Evolutionary conservation across 1,140 invertebrate species (phyloP).

Genomic region (Diploscapter pachys): DNA sequence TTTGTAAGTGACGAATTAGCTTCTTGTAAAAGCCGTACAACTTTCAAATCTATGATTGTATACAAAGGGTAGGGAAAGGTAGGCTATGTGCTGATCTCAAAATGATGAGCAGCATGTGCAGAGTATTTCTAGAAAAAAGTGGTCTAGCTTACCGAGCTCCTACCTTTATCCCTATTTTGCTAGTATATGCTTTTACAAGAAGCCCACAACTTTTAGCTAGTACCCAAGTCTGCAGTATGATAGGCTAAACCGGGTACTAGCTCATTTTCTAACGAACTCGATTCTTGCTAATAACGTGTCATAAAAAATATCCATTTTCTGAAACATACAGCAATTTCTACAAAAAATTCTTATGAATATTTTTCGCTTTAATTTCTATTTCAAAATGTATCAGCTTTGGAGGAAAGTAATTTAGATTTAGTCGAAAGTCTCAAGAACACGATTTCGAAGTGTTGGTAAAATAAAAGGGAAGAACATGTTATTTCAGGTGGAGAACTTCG

Average conservation of each 20-base stretch:
- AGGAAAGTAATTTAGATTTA: neutral
- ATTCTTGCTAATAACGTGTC: too few species aligned
- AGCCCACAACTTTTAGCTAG: neutral
- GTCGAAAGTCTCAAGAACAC: neutral
- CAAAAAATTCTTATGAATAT: neutral
- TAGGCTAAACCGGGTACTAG: too few species aligned
- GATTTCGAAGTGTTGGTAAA: neutral
- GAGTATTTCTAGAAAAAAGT: neutral
- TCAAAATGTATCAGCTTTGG: neutral
- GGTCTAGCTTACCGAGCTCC: neutral
- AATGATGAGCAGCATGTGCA: too few species aligned
- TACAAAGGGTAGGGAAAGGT: too few species aligned
- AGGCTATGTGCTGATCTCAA: too few species aligned
- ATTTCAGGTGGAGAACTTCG: constrained; percentile 81
- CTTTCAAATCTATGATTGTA: too few species aligned
- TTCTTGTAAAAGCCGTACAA: too few species aligned
- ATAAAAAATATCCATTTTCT: too few species aligned
- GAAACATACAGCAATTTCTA: too few species aligned
- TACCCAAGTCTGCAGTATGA: neutral
- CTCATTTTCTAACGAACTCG: too few species aligned
- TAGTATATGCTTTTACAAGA: neutral
- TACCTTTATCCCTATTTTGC: too few species aligned
- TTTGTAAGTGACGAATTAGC: neutral
- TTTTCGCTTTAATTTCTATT: neutral
- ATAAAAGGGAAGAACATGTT: neutral